Evolutionary conservation across 2,888 invertebrate species (phyloP).

Genomic region (Capitulum mitella): DNA sequence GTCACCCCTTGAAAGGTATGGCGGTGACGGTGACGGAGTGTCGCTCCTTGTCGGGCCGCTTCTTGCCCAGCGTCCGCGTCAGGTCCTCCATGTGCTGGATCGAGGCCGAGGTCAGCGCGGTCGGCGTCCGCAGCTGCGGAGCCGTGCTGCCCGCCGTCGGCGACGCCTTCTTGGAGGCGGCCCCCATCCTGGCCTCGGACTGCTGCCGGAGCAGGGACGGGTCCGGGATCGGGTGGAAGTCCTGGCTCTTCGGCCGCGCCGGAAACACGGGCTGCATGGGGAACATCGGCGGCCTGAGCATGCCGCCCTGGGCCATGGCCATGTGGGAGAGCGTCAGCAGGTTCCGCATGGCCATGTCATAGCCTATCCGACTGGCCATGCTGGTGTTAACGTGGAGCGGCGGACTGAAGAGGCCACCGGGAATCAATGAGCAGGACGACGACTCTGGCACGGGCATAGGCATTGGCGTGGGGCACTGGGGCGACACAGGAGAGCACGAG

Average conservation of each 20-base stretch:
- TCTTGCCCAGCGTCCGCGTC: neutral
- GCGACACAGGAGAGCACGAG: neutral
- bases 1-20: conserved; percentile 1
- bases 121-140: conserved; percentile 2
- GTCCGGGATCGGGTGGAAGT: neutral
- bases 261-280: conserved; percentile 2
- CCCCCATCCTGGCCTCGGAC: conserved; percentile 12
- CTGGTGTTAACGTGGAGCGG: neutral
- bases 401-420: neutral
- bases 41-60: neutral
- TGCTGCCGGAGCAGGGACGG: neutral
- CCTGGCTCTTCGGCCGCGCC: neutral
- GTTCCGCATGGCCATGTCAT: conserved; percentile 13
- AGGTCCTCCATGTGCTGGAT: conserved; percentile 16
- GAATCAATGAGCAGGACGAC: neutral
- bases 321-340: conserved; percentile 6
- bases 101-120: neutral
- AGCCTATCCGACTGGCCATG: neutral
- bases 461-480: neutral
- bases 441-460: neutral
- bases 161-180: conserved; percentile 5
- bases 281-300: neutral
- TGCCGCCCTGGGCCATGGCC: conserved; percentile 10
- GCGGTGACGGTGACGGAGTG: neutral
- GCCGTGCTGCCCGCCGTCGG: conserved; percentile 15